Percentiles rank a stretch among this genome's conserved stretches.
Evolutionary conservation across 2,797 vertebrate species (phyloP).

Genomic region (Acomys russatus): DNA sequence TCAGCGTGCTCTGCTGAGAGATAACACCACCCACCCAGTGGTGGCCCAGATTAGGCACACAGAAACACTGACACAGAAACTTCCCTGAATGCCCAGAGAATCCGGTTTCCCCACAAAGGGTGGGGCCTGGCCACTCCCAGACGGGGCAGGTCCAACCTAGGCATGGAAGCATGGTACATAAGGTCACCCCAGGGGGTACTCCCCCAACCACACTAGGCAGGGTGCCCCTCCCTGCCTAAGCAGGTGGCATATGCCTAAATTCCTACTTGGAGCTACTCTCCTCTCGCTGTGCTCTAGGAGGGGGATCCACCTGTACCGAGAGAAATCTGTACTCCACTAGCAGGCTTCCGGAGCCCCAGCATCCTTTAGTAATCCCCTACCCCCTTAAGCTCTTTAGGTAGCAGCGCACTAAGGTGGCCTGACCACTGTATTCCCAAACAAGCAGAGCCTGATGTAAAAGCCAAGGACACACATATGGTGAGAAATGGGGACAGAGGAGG

Average conservation of each 20-base stretch:
- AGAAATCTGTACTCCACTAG: neutral
- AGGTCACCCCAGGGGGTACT: neutral
- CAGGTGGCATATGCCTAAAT: neutral
- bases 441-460: neutral
- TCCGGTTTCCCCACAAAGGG: conserved; percentile 75
- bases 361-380: neutral
- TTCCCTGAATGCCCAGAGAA: neutral
- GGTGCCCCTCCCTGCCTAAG: rapidly evolving
- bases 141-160: neutral
- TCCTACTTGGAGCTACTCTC: neutral
- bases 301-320: no score
- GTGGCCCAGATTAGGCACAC: neutral
- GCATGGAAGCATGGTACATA: neutral
- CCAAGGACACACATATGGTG: neutral
- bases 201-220: neutral
- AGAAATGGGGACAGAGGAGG: neutral
- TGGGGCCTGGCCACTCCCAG: conserved; percentile 46
- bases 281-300: neutral
- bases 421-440: neutral
- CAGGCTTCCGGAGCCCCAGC: neutral
- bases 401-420: neutral
- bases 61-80: conserved; percentile 45
- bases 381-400: neutral
- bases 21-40: rapidly evolving
- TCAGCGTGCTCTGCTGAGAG: neutral